Evolutionary conservation across 2,888 invertebrate species (phyloP), one percentile per base, ranked within the genome.

Genomic region (Andrena praecox): DNA sequence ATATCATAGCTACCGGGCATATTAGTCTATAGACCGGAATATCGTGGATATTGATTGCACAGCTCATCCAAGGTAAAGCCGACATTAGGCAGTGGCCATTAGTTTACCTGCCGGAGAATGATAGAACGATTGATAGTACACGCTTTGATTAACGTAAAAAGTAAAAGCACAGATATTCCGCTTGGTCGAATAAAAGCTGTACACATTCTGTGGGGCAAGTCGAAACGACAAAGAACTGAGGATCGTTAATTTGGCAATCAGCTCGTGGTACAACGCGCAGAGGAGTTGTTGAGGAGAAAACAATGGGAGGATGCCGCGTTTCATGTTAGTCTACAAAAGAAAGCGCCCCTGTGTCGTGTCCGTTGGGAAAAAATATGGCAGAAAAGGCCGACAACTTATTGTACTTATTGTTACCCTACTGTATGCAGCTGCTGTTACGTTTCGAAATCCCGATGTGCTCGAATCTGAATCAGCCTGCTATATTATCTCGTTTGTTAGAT

Each of bases 41-140:
- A 82, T 74, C 48, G 24, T 8, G 48, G 70, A 63, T 81, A 82
- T 83, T 35, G 67, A 83, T 82, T 70, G 52, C 7, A 20, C 42
- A 66, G 24, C 24, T 24, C 16, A 16, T 48, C 56, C 60, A 73
- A 60, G 48, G 33, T 62, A 67, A 73, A 69, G n/a, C 72, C 2
- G 12, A 35, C 6, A 64, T 72, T 77, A 82, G 31, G 42, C 31
- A 42, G 31, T 63, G 67, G 24, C n/a, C 20, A 16, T 56, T 7
- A 31, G 8, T 8, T 67, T 27, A 12, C 4, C 35, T 29, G 54
- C 6, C 16, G 1, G 27, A 35, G 77, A 72, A 80, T 69, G 68
- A 68, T 64, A 31, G 67, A 67, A 56, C 33, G 12, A n/a, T 54
- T 12, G 24, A 24, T 33, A 48, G 35, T 20, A 31, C 10, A 6